Evolutionary conservation across 1,140 invertebrate genomes (phyloP).

Genomic region (Trachymyrmex septentrionalis): DNA sequence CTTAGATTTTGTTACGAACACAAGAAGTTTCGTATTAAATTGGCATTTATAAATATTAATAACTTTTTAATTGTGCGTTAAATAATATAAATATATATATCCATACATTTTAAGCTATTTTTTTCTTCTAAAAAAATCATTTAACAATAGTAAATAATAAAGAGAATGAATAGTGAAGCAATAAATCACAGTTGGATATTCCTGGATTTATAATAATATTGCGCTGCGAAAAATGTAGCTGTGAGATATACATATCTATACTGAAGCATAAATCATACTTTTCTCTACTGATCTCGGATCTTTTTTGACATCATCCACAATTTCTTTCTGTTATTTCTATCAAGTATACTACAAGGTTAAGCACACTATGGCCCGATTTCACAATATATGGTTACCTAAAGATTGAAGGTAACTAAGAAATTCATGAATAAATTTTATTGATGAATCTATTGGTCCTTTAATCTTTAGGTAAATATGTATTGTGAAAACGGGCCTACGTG

Average conservation of each 20-base stretch:
- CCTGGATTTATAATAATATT: constrained; percentile 55
- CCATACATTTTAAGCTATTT: not conserved
- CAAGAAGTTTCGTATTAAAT: not conserved
- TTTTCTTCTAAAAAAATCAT: not conserved
- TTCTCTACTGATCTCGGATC: constrained; percentile 22
- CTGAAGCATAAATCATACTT: constrained; percentile 50
- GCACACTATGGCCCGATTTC: not conserved
- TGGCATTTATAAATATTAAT: not conserved
- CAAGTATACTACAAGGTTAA: constrained; percentile 45
- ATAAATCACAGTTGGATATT: constrained; percentile 35
- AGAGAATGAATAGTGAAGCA: constrained; percentile 12
- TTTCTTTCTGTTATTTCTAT: constrained; percentile 50
- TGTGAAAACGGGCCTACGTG: not conserved
- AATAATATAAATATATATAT: constrained; percentile 3
- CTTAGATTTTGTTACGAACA: not conserved
- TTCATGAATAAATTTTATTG: too few species aligned
- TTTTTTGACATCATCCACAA: constrained; percentile 55
- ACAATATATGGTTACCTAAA: too few species aligned
- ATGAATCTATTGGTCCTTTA: too few species aligned
- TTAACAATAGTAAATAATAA: constrained; percentile 21
- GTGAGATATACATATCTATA: constrained; percentile 13
- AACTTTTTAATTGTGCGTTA: constrained; percentile 1
- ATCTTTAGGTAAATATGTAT: too few species aligned
- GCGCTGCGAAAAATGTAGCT: not conserved
- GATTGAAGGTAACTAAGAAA: too few species aligned